These are phyloP conservation scores for Drosophila borborema DNA, from an alignment of 2,888 invertebrate species.

Conservation along the genomic window DNA sequence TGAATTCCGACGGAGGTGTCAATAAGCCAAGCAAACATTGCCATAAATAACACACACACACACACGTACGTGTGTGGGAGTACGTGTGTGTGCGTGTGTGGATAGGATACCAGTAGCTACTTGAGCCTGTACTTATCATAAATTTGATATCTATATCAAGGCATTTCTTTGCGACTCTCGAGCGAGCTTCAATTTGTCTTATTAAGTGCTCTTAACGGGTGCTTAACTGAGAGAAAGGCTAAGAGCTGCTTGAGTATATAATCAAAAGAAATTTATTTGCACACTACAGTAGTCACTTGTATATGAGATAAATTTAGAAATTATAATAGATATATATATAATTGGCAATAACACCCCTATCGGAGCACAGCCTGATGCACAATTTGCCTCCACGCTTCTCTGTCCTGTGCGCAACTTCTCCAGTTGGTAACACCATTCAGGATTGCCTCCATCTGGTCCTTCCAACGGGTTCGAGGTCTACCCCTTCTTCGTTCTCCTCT, in stretches of 20 bases:
- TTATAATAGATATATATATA: too few species aligned
- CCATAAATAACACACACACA: background rate
- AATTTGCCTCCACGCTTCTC: too few species aligned
- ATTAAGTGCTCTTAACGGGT: slow-evolving; percentile 10
- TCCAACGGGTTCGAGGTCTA: too few species aligned
- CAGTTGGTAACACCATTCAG: too few species aligned
- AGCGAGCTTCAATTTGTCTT: background rate
- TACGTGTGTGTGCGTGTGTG: background rate
- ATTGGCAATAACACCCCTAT: too few species aligned
- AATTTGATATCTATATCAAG: background rate
- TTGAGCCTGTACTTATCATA: background rate
- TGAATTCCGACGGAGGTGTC: slow-evolving; percentile 28
- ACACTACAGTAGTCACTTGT: background rate
- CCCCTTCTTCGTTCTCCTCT: too few species aligned
- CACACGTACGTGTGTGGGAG: background rate
- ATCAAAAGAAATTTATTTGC: background rate
- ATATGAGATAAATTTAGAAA: background rate
- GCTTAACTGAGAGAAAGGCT: background rate
- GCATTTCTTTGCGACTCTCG: background rate
- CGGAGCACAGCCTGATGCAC: too few species aligned
- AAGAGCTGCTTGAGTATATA: background rate
- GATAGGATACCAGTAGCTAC: background rate
- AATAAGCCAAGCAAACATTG: slow-evolving; percentile 18
- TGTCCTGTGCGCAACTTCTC: too few species aligned
- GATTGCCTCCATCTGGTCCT: too few species aligned